Evolutionary conservation across 2,888 invertebrate genomes (phyloP).

Genomic region (Pardosa pseudoannulata): DNA sequence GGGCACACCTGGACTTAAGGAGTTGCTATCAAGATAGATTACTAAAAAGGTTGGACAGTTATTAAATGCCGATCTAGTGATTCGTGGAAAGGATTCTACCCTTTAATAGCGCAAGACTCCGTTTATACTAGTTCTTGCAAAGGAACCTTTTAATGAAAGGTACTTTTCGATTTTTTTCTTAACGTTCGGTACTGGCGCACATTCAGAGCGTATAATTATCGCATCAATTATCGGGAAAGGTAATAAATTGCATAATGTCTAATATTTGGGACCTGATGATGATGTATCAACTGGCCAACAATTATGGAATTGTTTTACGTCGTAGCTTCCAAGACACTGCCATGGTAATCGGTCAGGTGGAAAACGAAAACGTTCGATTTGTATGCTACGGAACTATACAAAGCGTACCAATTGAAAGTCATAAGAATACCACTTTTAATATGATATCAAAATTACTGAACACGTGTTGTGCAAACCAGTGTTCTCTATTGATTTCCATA

Average conservation of each 20-base stretch:
- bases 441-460: no score
- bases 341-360: no score
- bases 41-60: constrained; percentile 8
- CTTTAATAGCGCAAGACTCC: background rate
- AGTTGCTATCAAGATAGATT: constrained; percentile 26
- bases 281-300: background rate
- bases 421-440: no score
- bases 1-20: constrained; percentile 39
- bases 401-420: no score
- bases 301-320: background rate
- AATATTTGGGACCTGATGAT: background rate
- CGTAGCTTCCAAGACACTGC: background rate
- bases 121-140: background rate
- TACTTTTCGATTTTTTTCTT: no score
- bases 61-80: background rate
- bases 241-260: background rate
- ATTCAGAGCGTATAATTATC: background rate
- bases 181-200: background rate
- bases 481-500: no score
- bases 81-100: background rate
- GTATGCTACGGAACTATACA: no score
- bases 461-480: no score
- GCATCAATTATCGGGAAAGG: background rate
- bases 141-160: background rate
- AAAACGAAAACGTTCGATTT: no score